Evolutionary conservation across 2,888 invertebrate species (phyloP), one percentile per base, ranked within the genome.

Genomic region (Tipula lateralis): DNA sequence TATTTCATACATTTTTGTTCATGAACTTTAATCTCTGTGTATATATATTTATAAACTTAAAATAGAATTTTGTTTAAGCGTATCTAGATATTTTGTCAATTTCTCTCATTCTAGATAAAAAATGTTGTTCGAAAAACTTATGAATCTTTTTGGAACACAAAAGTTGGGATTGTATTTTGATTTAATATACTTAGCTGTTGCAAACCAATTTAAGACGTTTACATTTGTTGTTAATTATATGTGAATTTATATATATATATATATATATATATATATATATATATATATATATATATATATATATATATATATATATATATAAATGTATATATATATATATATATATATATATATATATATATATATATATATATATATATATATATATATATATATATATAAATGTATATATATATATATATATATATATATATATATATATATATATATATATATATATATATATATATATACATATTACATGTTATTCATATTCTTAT

Each of bases 1-100:
- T 66, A 66, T 24, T 66, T 24, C 66, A 66, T 66, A 66, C 6
- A 66, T 66, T 66, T 66, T 66, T 66, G 66, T 66, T 66, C 66
- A 13, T 66, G 66, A 66, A 66, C 66, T 66, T 66, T 66, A 66
- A 66, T 66, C 66, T 66, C 66, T 66, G 19, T 66, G 66, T 66
- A 24, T 66, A 24, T 66, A 34, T 36, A 36, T 12, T 12, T 9
- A 9, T 12, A 50, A 66, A 66, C 66, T 66, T 24, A 24, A 66
- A 66, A 66, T 24, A 66, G 66, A 66, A 19, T 24, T 50, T 16
- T 39, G 39, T 24, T 24, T 66, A 66, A 66, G 24, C 9, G 24
- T 66, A 66, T 66, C 66, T 66, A 24, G 66, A 66, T 66, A 66
- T 66, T 66, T 66, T 66, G 66, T 24, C 66, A 24, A 9, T 66